Evolutionary conservation across 2,797 vertebrate species (phyloP).

Genomic region (Pangasius djambal): DNA sequence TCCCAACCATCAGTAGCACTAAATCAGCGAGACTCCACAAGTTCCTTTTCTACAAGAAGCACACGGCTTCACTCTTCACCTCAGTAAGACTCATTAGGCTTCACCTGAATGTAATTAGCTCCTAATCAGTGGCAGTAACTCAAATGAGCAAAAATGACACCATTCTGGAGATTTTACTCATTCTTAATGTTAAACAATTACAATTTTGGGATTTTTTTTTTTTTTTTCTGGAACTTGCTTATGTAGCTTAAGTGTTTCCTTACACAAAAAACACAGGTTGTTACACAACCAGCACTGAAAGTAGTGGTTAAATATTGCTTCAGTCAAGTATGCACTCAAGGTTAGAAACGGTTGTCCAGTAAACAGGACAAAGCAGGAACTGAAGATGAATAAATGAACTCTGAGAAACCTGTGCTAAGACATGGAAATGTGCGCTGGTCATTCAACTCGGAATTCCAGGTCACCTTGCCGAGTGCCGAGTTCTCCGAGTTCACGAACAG

Average conservation of each 20-base stretch:
- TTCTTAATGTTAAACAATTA: not conserved
- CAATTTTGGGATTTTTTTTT: not conserved
- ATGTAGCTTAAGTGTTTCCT: not conserved
- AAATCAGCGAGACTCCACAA: not conserved
- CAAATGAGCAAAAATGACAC: not conserved
- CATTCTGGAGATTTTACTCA: no score
- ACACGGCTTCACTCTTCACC: not conserved
- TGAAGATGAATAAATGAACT: not conserved
- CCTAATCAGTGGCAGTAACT: not conserved
- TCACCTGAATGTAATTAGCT: slow-evolving; percentile 1
- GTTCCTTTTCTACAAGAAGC: not conserved
- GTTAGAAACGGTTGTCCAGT: not conserved
- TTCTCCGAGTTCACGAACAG: not conserved
- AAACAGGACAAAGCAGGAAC: not conserved
- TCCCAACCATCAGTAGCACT: not conserved
- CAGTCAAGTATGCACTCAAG: not conserved
- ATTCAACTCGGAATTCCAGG: not conserved
- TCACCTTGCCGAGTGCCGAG: no score
- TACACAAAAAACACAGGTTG: not conserved
- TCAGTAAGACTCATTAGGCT: not conserved
- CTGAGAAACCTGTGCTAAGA: not conserved
- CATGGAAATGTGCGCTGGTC: not conserved
- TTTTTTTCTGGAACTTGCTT: not conserved
- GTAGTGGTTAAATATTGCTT: not conserved
- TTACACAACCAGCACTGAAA: not conserved